Evolutionary conservation across 1,140 invertebrate species (phyloP).

Genomic region (Heliconius eleuchia): DNA sequence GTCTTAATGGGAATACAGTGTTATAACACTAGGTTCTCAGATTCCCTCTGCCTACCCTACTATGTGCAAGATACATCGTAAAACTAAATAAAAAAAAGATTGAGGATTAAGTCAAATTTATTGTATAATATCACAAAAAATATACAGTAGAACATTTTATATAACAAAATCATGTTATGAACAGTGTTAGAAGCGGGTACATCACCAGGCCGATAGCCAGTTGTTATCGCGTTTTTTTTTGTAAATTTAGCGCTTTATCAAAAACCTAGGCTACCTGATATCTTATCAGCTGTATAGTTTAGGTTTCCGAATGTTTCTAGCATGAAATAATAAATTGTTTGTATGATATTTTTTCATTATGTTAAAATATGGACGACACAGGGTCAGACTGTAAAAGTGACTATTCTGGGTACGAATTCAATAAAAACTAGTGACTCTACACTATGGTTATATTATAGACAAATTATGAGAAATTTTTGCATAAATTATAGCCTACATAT

Average conservation of each 20-base stretch:
- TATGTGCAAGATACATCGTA: too few species aligned
- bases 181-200: conserved; percentile 37
- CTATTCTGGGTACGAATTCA: too few species aligned
- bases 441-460: too few species aligned
- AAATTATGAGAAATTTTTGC: neutral
- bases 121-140: neutral
- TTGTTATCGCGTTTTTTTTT: conserved; percentile 67
- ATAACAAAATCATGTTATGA: conserved; percentile 23
- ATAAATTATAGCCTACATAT: neutral
- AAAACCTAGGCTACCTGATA: conserved; percentile 72
- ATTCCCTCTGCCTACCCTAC: too few species aligned
- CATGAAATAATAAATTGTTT: conserved; percentile 29
- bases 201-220: conserved; percentile 50
- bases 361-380: neutral
- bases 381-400: too few species aligned
- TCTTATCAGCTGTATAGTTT: conserved; percentile 65
- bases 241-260: conserved; percentile 77
- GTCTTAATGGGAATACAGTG: too few species aligned
- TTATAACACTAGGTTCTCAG: too few species aligned
- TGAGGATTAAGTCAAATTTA: neutral
- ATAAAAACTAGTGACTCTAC: too few species aligned
- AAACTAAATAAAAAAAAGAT: too few species aligned
- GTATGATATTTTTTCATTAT: neutral
- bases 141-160: neutral
- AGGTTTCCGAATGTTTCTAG: conserved; percentile 57